These are phyloP conservation scores for Danio aesculapii DNA, from an alignment of 2,797 vertebrate species.

Conservation along the genomic window DNA sequence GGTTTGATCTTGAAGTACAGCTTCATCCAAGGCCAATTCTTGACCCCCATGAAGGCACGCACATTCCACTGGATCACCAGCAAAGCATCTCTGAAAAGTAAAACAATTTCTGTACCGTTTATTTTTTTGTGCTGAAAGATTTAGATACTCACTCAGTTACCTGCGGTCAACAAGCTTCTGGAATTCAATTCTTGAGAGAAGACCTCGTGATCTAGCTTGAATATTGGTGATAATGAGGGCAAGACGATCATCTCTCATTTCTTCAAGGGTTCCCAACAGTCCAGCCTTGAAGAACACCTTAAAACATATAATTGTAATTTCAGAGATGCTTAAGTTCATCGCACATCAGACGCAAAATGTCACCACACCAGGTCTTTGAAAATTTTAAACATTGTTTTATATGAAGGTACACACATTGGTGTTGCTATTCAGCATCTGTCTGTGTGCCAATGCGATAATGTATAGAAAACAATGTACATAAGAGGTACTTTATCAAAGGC, in stretches of 20 bases:
- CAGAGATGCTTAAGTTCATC: too few relatives aligned
- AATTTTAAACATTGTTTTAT: too few relatives aligned
- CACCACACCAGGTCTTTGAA: too few relatives aligned
- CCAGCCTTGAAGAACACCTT: slow-evolving; percentile 77
- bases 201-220: slow-evolving; percentile 66
- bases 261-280: slow-evolving; percentile 71
- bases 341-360: too few relatives aligned
- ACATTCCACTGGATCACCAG: slow-evolving; percentile 83
- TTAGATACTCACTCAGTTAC: slow-evolving; percentile 3
- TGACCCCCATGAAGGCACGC: slow-evolving; percentile 83
- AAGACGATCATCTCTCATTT: slow-evolving; percentile 74
- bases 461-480: neutral
- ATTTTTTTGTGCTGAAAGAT: slow-evolving; percentile 35
- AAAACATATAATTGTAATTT: too few relatives aligned
- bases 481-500: neutral
- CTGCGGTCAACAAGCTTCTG: slow-evolving; percentile 73
- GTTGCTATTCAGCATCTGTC: too few relatives aligned
- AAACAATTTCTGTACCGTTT: too few relatives aligned
- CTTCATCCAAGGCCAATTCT: slow-evolving; percentile 85
- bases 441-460: too few relatives aligned
- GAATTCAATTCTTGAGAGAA: slow-evolving; percentile 72
- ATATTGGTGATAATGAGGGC: slow-evolving; percentile 72
- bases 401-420: too few relatives aligned
- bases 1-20: slow-evolving; percentile 82
- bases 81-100: slow-evolving; percentile 77